A percentile compares a stretch with the other conserved stretches of the same genome.
Evolutionary conservation across 1,140 invertebrate genomes (phyloP).

Genomic region (Drosophila quadrilineata): DNA sequence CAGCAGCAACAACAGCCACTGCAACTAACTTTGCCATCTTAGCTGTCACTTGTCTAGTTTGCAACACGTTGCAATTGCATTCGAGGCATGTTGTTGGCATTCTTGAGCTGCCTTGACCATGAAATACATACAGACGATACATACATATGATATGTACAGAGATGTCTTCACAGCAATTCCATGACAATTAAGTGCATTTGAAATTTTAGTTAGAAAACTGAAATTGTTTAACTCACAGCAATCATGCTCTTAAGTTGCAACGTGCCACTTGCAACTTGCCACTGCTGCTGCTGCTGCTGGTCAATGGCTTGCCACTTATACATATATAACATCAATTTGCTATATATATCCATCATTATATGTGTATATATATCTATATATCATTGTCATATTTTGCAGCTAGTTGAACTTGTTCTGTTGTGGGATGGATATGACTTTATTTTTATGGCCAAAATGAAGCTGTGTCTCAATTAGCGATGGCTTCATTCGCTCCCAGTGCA

Average conservation of each 20-base stretch:
- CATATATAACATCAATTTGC: too few species aligned
- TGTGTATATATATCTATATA: neutral
- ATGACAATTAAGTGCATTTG: constrained; percentile 57
- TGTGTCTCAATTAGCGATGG: constrained; percentile 63
- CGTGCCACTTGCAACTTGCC: neutral
- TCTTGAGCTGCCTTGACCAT: constrained; percentile 72
- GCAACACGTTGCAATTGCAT: constrained; percentile 33
- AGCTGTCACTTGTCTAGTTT: constrained; percentile 16
- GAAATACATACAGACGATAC: constrained; percentile 64
- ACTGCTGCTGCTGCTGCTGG: constrained; percentile 18
- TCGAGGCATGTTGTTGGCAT: constrained; percentile 34
- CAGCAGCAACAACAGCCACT: constrained; percentile 15
- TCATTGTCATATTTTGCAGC: constrained; percentile 10
- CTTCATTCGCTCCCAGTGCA: constrained; percentile 44
- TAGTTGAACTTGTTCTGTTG: constrained; percentile 47
- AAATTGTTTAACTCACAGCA: constrained; percentile 49
- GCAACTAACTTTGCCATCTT: constrained; percentile 9
- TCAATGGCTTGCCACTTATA: too few species aligned
- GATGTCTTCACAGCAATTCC: constrained; percentile 54
- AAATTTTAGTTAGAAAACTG: constrained; percentile 67
- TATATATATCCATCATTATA: too few species aligned
- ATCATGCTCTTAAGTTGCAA: too few species aligned
- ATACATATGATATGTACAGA: constrained; percentile 24
- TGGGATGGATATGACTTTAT: neutral
- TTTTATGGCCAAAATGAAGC: constrained; percentile 52